These are phyloP conservation scores for Cinara cedri DNA, from an alignment of 2,888 invertebrate genomes.

Conservation along the genomic window DNA sequence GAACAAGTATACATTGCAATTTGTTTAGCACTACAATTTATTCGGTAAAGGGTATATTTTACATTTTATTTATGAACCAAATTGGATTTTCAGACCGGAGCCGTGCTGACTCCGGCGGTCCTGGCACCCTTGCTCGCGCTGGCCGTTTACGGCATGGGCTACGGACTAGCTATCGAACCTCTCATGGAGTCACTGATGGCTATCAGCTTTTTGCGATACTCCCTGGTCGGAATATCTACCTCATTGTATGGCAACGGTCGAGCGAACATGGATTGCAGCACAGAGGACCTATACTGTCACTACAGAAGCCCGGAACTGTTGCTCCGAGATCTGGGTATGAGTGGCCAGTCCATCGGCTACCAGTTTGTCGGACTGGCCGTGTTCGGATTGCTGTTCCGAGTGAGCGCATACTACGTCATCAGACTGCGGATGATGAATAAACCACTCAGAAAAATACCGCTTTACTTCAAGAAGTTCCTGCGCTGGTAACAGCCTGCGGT, in stretches of 20 bases:
- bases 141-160: slow-evolving; percentile 71
- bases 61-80: no score
- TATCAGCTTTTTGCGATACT: slow-evolving; percentile 72
- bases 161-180: slow-evolving; percentile 66
- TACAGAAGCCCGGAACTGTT: slow-evolving; percentile 68
- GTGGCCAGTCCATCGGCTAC: slow-evolving; percentile 64
- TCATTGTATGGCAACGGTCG: slow-evolving; percentile 70
- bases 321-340: slow-evolving; percentile 72
- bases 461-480: slow-evolving; percentile 50
- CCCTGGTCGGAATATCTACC: slow-evolving; percentile 69
- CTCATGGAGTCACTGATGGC: slow-evolving; percentile 68
- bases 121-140: slow-evolving; percentile 68
- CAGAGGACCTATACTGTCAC: slow-evolving; percentile 67
- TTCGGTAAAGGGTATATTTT: no score
- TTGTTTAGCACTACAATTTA: no score
- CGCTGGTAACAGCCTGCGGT: background rate
- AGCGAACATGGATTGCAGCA: slow-evolving; percentile 68
- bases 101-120: slow-evolving; percentile 68
- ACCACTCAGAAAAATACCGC: slow-evolving; percentile 42
- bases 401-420: slow-evolving; percentile 45
- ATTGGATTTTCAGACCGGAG: slow-evolving; percentile 67
- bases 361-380: slow-evolving; percentile 65
- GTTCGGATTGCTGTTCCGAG: slow-evolving; percentile 24
- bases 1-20: no score
- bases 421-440: slow-evolving; percentile 41